phyloP scores from a whole-genome alignment of 1,140 invertebrate species.

The Megalonaias nervosa region DNA sequence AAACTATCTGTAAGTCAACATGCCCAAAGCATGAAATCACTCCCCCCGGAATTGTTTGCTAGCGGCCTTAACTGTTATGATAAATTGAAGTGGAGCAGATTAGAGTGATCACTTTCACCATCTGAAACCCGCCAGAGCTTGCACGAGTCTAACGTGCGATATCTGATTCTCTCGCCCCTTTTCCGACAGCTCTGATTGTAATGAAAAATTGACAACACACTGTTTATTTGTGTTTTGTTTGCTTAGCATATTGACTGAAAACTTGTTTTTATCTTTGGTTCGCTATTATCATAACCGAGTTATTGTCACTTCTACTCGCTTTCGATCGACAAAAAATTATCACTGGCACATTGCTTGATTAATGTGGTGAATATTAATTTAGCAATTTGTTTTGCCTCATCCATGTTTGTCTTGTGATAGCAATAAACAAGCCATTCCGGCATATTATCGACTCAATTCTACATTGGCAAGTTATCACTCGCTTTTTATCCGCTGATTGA shows the following conservation, averaged over 20 bases:
- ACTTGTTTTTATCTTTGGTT: neutral
- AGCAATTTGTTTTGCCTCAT: slow-evolving; percentile 40
- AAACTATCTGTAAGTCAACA: no score
- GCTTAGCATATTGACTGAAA: neutral
- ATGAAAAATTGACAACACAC: neutral
- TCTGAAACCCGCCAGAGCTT: neutral
- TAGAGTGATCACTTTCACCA: neutral
- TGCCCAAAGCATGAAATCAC: no score
- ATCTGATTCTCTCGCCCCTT: neutral
- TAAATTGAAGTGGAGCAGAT: neutral
- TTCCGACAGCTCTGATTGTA: neutral
- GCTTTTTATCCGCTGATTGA: slow-evolving; percentile 41
- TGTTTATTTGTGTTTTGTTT: neutral
- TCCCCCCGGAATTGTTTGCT: no score
- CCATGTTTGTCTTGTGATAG: slow-evolving; percentile 36
- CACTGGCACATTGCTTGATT: slow-evolving; percentile 33
- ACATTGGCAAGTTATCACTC: slow-evolving; percentile 36
- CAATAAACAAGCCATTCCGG: slow-evolving; percentile 40
- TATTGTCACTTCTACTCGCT: slow-evolving; percentile 17
- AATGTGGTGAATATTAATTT: slow-evolving; percentile 44
- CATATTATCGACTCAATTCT: slow-evolving; percentile 36
- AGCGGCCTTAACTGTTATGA: no score
- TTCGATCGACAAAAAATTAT: slow-evolving; percentile 28
- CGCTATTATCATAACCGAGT: slow-evolving; percentile 23
- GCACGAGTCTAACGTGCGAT: neutral